A percentile compares a stretch with the other conserved stretches of the same genome.
Conservation (phyloP, 2,797 vertebrate genomes). For the Muscicapa comitata region DNA sequence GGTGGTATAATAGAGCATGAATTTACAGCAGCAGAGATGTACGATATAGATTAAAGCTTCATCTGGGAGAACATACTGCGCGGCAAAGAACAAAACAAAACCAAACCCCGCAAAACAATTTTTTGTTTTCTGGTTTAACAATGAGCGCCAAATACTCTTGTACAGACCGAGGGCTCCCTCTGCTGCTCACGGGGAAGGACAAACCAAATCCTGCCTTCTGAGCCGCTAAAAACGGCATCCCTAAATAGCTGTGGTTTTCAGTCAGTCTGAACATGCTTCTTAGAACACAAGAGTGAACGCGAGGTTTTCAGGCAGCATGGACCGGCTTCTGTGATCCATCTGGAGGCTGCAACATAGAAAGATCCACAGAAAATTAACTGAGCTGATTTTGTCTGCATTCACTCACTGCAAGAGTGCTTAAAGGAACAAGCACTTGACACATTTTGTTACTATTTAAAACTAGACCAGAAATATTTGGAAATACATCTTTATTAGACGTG, state of each 20-base stretch:
- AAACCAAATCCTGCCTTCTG: not conserved
- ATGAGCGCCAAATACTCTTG: not conserved
- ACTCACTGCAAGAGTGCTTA: not conserved
- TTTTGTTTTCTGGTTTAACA: not conserved
- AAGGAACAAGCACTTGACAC: not conserved
- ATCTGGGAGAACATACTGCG: constrained; percentile 48
- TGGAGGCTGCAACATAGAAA: not conserved
- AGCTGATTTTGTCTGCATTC: too few relatives aligned
- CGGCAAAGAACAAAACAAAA: not conserved
- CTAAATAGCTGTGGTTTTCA: not conserved
- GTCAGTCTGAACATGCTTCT: not conserved
- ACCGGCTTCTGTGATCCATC: not conserved
- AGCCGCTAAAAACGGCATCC: fast-evolving
- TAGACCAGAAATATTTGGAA: not conserved
- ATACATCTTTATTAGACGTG: not conserved
- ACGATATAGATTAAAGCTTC: constrained; percentile 60
- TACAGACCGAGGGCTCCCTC: constrained; percentile 66
- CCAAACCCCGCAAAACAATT: not conserved
- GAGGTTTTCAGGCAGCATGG: not conserved
- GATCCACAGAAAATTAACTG: not conserved
- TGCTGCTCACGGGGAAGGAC: constrained; percentile 1
- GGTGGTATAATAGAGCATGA: constrained; percentile 61
- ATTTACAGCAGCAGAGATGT: constrained; percentile 64
- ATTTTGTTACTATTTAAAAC: not conserved
- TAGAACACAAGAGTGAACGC: too few relatives aligned